Evolutionary conservation across 2,888 invertebrate species (phyloP).

Genomic region (Pecten maximus): DNA sequence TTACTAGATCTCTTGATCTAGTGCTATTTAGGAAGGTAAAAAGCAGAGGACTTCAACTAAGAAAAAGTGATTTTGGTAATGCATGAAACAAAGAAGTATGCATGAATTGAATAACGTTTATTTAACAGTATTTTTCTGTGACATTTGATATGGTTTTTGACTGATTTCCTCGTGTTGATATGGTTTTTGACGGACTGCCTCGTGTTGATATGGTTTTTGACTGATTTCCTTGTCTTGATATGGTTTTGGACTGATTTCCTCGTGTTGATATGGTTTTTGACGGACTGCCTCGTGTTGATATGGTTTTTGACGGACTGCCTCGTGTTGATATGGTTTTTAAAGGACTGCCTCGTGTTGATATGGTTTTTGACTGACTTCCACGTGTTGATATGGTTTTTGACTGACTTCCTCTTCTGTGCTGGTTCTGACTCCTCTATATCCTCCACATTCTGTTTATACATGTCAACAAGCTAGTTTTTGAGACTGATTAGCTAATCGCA

Average conservation of each 20-base stretch:
- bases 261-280: not conserved
- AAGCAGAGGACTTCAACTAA: no score
- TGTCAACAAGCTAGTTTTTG: not conserved
- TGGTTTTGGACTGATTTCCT: not conserved
- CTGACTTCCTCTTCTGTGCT: not conserved
- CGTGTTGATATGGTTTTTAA: not conserved
- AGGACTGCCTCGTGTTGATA: not conserved
- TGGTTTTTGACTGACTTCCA: not conserved
- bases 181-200: not conserved
- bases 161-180: no score
- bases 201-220: not conserved
- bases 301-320: not conserved
- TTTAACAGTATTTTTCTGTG: no score
- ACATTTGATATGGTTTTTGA: no score
- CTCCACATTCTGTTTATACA: not conserved
- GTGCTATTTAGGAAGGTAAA: no score
- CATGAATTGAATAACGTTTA: no score
- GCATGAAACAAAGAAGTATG: no score
- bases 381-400: not conserved
- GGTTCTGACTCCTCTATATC: not conserved
- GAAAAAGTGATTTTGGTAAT: no score
- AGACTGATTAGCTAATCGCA: not conserved
- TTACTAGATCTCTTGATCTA: no score
- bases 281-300: not conserved
- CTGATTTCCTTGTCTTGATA: not conserved